Percentiles rank a stretch among this genome's conserved stretches.
Evolutionary conservation across 2,888 invertebrate species (phyloP).

Genomic region (Ptychoptera contaminata): DNA sequence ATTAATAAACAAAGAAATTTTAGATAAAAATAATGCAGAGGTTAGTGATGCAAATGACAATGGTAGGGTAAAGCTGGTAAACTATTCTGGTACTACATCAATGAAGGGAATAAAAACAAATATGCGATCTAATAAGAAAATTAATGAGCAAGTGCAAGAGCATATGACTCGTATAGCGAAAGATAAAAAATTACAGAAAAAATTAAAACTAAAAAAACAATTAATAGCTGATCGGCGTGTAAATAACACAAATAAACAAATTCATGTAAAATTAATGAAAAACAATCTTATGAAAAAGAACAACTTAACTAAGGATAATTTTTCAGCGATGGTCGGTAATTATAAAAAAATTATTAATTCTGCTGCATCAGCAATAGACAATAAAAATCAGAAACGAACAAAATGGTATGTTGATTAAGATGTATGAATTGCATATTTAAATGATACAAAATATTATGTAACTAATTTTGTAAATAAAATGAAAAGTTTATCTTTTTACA

Average conservation of each 20-base stretch:
- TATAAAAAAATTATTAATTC: conserved; percentile 25
- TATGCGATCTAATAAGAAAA: conserved; percentile 53
- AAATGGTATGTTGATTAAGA: conserved; percentile 30
- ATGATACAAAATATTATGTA: too few relatives aligned
- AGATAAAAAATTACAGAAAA: conserved; percentile 50
- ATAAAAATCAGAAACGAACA: conserved; percentile 21
- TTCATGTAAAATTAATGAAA: too few relatives aligned
- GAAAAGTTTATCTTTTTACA: too few relatives aligned
- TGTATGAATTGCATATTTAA: conserved; percentile 6
- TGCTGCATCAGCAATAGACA: conserved; percentile 12
- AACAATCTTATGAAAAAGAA: conserved; percentile 18
- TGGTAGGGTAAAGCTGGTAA: conserved; percentile 19
- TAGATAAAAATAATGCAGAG: conserved; percentile 25
- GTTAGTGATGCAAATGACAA: too few relatives aligned
- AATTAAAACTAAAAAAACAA: conserved; percentile 39
- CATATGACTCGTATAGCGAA: conserved; percentile 39
- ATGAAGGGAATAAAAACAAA: conserved; percentile 48
- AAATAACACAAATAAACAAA: conserved; percentile 19
- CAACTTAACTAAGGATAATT: conserved; percentile 20
- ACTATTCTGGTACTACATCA: conserved; percentile 48
- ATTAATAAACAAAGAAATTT: conserved; percentile 21
- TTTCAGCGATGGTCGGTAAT: conserved; percentile 24
- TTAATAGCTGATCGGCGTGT: conserved; percentile 25
- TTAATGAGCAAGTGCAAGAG: conserved; percentile 48
- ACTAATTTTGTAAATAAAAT: too few relatives aligned